Percentiles rank a stretch among this genome's conserved stretches.
Evolutionary conservation across 2,797 vertebrate genomes (phyloP).

Genomic region (Enteromius radiatus): DNA sequence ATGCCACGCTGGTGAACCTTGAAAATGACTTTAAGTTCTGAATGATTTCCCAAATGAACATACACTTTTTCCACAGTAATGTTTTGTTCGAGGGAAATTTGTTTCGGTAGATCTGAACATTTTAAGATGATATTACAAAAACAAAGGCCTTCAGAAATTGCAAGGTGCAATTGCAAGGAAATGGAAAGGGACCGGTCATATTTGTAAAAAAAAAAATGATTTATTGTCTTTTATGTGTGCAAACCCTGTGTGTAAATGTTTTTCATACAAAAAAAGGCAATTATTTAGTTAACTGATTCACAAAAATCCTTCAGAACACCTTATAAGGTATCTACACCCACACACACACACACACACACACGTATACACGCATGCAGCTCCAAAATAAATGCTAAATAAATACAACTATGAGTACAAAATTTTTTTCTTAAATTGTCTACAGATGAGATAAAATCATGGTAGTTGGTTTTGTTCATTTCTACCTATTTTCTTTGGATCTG

Average conservation of each 20-base stretch:
- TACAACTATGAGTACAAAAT: background rate
- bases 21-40: conserved; percentile 32
- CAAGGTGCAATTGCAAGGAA: background rate
- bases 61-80: conserved; percentile 2
- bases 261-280: background rate
- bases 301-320: background rate
- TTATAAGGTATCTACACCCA: background rate
- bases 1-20: conserved; percentile 36
- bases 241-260: background rate
- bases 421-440: background rate
- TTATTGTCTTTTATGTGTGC: background rate
- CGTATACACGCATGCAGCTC: too few relatives aligned
- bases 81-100: conserved; percentile 12
- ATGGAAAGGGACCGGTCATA: background rate
- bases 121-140: background rate
- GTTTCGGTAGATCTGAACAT: background rate
- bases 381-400: too few relatives aligned
- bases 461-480: background rate
- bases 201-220: background rate
- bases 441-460: background rate
- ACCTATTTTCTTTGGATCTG: background rate
- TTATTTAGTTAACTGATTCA: background rate
- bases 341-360: too few relatives aligned
- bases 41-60: conserved; percentile 33
- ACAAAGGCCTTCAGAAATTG: background rate